phyloP scores from a whole-genome alignment of 2,888 invertebrate species.

The Tineola bisselliella region DNA sequence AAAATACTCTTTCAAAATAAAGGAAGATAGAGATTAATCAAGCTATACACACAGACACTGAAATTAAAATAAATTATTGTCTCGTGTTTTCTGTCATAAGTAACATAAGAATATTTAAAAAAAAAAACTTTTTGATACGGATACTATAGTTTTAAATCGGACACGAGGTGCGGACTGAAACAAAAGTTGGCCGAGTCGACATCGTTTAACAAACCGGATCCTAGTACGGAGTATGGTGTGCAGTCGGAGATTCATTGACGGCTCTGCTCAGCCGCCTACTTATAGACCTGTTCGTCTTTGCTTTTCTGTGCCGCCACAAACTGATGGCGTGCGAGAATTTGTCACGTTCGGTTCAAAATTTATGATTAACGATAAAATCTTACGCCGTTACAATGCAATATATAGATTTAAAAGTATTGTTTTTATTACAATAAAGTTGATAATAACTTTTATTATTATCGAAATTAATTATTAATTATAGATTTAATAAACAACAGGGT shows the following conservation, averaged over 20 bases:
- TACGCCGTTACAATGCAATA: background rate
- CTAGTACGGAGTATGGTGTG: slow-evolving; percentile 22
- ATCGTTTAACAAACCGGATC: slow-evolving; percentile 47
- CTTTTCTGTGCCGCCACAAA: slow-evolving; percentile 11
- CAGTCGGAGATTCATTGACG: slow-evolving; percentile 39
- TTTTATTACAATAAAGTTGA: background rate
- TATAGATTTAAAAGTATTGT: slow-evolving; percentile 1
- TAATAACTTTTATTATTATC: too few species aligned
- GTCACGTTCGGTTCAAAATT: slow-evolving; percentile 14
- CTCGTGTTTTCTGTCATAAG: too few species aligned
- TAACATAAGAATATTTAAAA: too few species aligned
- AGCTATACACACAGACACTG: too few species aligned
- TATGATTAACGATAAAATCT: slow-evolving; percentile 12
- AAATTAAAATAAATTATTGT: too few species aligned
- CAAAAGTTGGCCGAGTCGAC: slow-evolving; percentile 46
- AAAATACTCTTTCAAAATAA: too few species aligned
- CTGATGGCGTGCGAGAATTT: slow-evolving; percentile 12
- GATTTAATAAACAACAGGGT: too few species aligned
- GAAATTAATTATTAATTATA: too few species aligned
- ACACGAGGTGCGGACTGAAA: slow-evolving; percentile 36
- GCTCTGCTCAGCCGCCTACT: slow-evolving; percentile 19
- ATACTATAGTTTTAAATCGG: slow-evolving; percentile 28
- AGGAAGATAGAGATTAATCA: too few species aligned
- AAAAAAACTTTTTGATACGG: background rate
- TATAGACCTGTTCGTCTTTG: slow-evolving; percentile 12